phyloP scores from a whole-genome alignment of 2,797 vertebrate genomes.

The Poeciliopsis infans region DNA sequence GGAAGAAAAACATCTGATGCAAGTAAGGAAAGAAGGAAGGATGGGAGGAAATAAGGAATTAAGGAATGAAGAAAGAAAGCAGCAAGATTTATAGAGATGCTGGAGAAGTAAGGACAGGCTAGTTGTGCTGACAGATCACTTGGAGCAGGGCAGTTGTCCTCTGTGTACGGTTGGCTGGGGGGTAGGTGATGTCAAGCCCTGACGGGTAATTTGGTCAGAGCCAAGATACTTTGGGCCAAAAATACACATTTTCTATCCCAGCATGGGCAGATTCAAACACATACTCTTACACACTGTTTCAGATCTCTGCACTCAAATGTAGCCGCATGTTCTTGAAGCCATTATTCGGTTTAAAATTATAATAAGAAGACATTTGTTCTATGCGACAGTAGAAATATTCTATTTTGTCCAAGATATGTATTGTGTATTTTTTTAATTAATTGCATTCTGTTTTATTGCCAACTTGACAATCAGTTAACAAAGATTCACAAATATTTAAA shows the following conservation, averaged over 20 bases:
- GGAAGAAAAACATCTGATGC: conserved; percentile 6
- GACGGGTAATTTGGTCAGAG: conserved; percentile 82
- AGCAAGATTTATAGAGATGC: conserved; percentile 26
- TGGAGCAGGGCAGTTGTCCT: conserved; percentile 73
- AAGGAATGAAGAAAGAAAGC: conserved; percentile 17
- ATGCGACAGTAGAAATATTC: not conserved
- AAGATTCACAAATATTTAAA: not conserved
- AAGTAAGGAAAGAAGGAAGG: conserved; percentile 3
- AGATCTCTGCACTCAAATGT: conserved; percentile 32
- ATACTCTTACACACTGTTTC: conserved; percentile 14
- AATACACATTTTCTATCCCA: conserved; percentile 52
- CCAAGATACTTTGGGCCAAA: conserved; percentile 59
- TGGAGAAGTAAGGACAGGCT: conserved; percentile 36
- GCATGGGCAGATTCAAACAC: conserved; percentile 20
- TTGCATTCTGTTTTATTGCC: not conserved
- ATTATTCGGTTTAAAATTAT: conserved; percentile 32
- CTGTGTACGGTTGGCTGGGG: conserved; percentile 71
- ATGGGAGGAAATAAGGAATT: conserved; percentile 13
- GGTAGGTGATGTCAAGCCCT: conserved; percentile 82
- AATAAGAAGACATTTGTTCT: conserved; percentile 28
- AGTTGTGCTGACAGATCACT: conserved; percentile 72
- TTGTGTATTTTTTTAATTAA: not conserved
- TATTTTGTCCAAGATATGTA: not conserved
- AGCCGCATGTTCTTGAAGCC: conserved; percentile 31
- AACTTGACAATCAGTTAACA: not conserved